Evolutionary conservation across 2,797 vertebrate genomes (phyloP).

Genomic region (Phrynocephalus vlangalii): DNA sequence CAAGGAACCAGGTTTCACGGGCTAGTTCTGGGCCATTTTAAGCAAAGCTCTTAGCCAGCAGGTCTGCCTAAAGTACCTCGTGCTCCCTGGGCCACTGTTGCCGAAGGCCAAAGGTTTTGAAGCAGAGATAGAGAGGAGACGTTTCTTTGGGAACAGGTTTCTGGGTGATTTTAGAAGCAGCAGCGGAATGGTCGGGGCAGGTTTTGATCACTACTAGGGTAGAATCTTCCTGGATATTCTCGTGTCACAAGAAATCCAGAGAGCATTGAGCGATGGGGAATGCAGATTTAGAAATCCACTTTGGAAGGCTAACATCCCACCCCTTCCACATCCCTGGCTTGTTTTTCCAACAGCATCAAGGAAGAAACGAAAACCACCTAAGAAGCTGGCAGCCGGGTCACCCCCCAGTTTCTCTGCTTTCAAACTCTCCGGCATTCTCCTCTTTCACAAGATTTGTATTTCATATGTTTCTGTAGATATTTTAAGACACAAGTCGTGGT

Average conservation of each 20-base stretch:
- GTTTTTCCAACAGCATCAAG: constrained; percentile 75
- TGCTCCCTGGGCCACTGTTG: neutral
- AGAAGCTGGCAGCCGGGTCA: constrained; percentile 54
- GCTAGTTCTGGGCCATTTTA: neutral
- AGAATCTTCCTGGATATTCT: too few relatives aligned
- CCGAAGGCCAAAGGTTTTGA: neutral
- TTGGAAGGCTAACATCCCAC: neutral
- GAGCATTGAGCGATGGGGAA: neutral
- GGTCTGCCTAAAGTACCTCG: neutral
- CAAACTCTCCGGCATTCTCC: constrained; percentile 55
- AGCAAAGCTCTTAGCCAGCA: neutral
- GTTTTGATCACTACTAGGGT: too few relatives aligned
- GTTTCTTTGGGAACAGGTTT: too few relatives aligned
- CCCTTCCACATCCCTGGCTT: too few relatives aligned
- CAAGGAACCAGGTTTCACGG: neutral
- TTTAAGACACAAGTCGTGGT: constrained; percentile 72
- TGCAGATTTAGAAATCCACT: neutral
- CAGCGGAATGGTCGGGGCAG: too few relatives aligned
- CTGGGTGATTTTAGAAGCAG: too few relatives aligned
- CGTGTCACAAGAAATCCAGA: neutral
- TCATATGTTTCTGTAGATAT: constrained; percentile 83
- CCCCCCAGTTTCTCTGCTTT: constrained; percentile 38
- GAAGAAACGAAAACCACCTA: constrained; percentile 82
- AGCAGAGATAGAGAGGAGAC: neutral
- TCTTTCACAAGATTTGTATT: constrained; percentile 80